Evolutionary conservation across 2,113 vertebrate genomes (phyloP).

Genomic region (Mesoclemmys tuberculata): DNA sequence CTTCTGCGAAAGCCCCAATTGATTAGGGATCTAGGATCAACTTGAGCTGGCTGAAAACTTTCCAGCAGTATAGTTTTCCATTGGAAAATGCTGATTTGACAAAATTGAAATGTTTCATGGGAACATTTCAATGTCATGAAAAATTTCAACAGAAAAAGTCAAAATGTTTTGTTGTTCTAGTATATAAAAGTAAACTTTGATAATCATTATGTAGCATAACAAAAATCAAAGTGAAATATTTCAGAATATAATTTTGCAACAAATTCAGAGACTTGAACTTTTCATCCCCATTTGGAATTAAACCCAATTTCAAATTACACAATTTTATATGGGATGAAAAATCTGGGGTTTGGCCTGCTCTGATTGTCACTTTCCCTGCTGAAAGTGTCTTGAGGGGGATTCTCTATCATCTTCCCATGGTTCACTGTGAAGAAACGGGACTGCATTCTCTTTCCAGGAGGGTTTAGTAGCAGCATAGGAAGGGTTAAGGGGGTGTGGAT

Average conservation of each 20-base stretch:
- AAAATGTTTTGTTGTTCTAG: not conserved
- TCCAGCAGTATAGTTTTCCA: not conserved
- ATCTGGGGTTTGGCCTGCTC: not conserved
- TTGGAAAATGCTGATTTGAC: not conserved
- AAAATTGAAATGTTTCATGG: not conserved
- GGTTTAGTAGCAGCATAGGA: not conserved
- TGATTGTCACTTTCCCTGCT: not conserved
- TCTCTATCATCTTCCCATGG: not conserved
- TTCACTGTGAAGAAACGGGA: not conserved
- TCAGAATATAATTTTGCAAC: no score
- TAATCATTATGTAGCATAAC: no score
- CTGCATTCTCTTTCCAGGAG: not conserved
- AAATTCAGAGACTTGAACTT: no score
- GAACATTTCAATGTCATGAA: not conserved
- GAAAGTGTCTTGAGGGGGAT: not conserved
- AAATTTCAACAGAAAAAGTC: not conserved
- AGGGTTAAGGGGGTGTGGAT: rapidly evolving
- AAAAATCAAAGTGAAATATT: no score
- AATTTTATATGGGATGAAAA: not conserved
- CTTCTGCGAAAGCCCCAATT: not conserved
- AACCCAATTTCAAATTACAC: not conserved
- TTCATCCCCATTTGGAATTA: not conserved
- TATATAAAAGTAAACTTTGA: no score
- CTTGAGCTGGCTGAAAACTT: not conserved
- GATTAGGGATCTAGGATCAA: not conserved